These are phyloP conservation scores for Acrossocheilus fasciatus DNA, from an alignment of 2,797 vertebrate genomes.

Conservation along the genomic window DNA sequence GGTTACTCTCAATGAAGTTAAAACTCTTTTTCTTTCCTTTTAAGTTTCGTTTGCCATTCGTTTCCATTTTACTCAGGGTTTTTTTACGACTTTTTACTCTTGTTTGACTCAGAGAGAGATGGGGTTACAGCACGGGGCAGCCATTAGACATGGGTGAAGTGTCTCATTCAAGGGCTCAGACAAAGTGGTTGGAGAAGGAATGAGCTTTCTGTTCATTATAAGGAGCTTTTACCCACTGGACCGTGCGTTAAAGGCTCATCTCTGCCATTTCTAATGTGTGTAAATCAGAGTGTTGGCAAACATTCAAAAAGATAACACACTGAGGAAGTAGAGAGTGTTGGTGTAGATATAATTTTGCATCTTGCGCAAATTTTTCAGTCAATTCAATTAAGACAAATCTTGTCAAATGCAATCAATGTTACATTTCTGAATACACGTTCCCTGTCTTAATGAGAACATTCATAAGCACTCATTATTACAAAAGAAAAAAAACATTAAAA, in stretches of 20 bases:
- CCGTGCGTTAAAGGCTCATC: background rate
- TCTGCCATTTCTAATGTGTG: background rate
- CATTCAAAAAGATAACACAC: background rate
- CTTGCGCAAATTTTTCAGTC: background rate
- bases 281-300: constrained; percentile 6
- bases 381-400: background rate
- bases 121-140: background rate
- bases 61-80: background rate
- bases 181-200: constrained; percentile 35
- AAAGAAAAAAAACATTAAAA: no score
- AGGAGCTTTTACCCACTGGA: constrained; percentile 9
- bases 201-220: constrained; percentile 32
- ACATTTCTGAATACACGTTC: background rate
- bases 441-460: no score
- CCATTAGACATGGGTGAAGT: constrained; percentile 15
- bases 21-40: constrained; percentile 17
- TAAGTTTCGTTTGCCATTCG: background rate
- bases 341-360: background rate
- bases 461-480: no score
- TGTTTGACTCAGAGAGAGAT: constrained; percentile 21
- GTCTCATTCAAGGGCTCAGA: constrained; percentile 21
- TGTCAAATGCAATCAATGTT: background rate
- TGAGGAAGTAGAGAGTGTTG: background rate
- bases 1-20: background rate
- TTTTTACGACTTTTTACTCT: background rate